A percentile compares a stretch with the other conserved stretches of the same genome.
Conservation (phyloP, 2,113 vertebrate genomes). For the Tachycineta bicolor region DNA sequence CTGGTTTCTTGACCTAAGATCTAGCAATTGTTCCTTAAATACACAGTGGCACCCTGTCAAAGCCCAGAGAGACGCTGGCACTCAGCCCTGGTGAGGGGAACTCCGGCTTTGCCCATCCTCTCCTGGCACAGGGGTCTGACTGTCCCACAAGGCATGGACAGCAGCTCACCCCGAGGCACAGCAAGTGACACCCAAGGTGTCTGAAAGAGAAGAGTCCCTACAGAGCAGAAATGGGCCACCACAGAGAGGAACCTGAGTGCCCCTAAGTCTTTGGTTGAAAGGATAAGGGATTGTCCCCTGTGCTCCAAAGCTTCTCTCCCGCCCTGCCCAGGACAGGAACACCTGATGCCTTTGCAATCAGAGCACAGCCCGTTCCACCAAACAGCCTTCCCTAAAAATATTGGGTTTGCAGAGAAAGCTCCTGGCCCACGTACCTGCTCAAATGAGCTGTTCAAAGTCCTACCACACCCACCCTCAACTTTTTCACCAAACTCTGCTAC, state of each 20-base stretch:
- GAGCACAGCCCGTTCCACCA: not conserved
- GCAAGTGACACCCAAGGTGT: not conserved
- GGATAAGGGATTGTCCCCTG: not conserved
- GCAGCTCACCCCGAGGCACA: not conserved
- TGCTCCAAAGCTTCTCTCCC: not conserved
- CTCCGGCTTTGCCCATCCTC: not conserved
- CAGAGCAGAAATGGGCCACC: not conserved
- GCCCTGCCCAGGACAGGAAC: not conserved
- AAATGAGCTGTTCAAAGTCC: not conserved
- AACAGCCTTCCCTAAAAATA: not conserved
- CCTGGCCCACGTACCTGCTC: not conserved
- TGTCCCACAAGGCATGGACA: not conserved
- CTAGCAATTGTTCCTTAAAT: not conserved
- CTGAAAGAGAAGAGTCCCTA: not conserved
- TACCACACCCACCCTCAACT: not conserved
- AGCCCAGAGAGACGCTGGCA: not conserved
- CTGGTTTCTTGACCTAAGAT: not conserved
- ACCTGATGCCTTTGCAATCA: not conserved
- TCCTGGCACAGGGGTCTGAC: not conserved
- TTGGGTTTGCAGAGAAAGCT: fast-evolving
- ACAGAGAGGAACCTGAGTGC: not conserved
- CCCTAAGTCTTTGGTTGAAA: not conserved
- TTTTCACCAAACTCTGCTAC: not conserved
- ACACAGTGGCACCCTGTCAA: not conserved
- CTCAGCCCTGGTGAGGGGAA: not conserved